A percentile compares a stretch with the other conserved stretches of the same genome.
phyloP scores from a whole-genome alignment of 2,888 invertebrate species.

The Strigamia crassipes region DNA sequence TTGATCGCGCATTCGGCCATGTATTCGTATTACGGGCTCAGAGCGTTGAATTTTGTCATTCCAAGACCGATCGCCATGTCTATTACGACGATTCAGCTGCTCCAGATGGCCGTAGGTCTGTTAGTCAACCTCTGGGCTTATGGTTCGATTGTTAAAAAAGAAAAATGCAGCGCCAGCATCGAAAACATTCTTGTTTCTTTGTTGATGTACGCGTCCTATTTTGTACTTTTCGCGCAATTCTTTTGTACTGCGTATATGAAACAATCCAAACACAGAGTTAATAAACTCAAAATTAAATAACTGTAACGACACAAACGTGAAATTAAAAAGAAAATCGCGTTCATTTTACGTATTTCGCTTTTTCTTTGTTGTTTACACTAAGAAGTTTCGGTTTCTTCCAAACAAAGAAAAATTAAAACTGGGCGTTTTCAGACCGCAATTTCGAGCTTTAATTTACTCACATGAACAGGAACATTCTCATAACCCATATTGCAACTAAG shows the following conservation, averaged over 20 bases:
- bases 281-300: neutral
- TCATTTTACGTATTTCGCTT: no score
- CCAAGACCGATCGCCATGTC: conserved; percentile 79
- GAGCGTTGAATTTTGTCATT: conserved; percentile 81
- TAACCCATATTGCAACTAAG: no score
- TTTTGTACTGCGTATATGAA: neutral
- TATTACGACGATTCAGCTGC: conserved; percentile 86
- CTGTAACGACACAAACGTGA: no score
- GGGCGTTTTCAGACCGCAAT: no score
- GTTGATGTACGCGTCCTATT: neutral
- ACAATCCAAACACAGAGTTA: conserved; percentile 61
- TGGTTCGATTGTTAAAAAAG: conserved; percentile 59
- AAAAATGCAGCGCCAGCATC: neutral
- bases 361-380: no score
- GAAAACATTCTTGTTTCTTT: neutral
- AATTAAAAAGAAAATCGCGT: no score
- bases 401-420: no score
- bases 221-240: neutral
- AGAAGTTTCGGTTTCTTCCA: no score
- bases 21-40: conserved; percentile 88
- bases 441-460: no score
- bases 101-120: conserved; percentile 93
- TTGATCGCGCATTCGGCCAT: conserved; percentile 88
- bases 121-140: conserved; percentile 86
- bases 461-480: no score